Conservation (phyloP, 1,140 invertebrate species). For the Eueides isabella region DNA sequence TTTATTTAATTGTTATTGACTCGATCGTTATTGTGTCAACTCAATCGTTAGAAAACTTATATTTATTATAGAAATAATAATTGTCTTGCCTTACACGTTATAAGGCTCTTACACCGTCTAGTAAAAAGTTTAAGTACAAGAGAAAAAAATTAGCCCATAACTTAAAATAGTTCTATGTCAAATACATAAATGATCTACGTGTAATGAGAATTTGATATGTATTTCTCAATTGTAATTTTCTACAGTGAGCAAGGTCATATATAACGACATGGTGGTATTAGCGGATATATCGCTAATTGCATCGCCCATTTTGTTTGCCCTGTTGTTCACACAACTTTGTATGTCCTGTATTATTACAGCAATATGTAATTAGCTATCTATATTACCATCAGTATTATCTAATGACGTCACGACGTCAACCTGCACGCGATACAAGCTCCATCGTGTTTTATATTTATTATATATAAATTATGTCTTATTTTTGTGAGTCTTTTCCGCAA, state of each 20-base stretch:
- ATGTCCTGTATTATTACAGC: conserved; percentile 18
- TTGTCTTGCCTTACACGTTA: no score
- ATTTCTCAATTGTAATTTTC: neutral
- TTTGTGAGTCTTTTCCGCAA: neutral
- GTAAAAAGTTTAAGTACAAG: no score
- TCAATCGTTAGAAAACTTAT: neutral
- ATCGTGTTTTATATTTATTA: neutral
- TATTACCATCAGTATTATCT: neutral
- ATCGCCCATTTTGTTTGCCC: conserved; percentile 23
- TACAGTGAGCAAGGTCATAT: conserved; percentile 27
- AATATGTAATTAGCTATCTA: conserved; percentile 22
- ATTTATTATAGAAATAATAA: neutral
- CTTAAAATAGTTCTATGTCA: no score
- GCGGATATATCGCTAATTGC: conserved; percentile 29
- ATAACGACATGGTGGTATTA: conserved; percentile 34
- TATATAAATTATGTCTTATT: neutral
- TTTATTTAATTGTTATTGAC: no score
- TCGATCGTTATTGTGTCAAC: no score
- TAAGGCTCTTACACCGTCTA: no score
- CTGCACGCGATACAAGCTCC: neutral
- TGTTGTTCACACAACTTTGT: neutral
- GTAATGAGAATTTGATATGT: neutral
- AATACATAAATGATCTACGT: no score
- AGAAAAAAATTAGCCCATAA: no score
- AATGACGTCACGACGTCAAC: neutral